Base-by-base conservation (phyloP, 2,797 vertebrate genomes). In the Hipposideros larvatus region DNA sequence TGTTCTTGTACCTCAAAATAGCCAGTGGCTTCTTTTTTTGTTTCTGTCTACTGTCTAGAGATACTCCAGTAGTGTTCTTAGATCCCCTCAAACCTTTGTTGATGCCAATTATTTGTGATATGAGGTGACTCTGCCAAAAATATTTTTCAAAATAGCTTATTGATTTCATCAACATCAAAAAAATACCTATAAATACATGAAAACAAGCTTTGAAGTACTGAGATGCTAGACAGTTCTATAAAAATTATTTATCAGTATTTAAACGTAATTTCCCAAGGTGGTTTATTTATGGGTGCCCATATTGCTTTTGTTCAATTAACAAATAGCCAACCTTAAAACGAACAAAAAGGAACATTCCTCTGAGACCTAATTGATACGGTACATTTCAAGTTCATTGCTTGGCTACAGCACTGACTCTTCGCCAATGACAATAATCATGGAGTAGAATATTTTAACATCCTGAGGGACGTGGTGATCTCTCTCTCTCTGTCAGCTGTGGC, bases 141-240 rank as follows among this genome's bases (percentile, higher is more conserved):
- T 51, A 55, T 37, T 90, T 61, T 15, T 86, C 63, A 75, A 93
- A 78, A 68, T 61, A 73, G 21, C 5, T 88, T 97, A 14, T 63
- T 85, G 90, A 71, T 95, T 90, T 87, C 3, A 75, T 2, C 4
- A 75, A 85, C 6, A 83, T 63, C 19, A 96, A 46, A 61, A 51
- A 86, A 73, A 57, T 5, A 31, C 21, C 37, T 85, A 21, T 37
- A 77, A 41, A 75, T 18, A 34, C 66, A 34, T 59, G 7, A 75
- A 97, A 97, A 66, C 31, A 77, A 77, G 34, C 14, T 77, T 22
- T 68, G 16, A 90, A 90, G 75, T 77, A 2, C 34, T 73, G 15
- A 89, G 41, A 95, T 75, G 31, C 19, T 48, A 53, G 1, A 9
- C 74, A 85, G 68, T 88, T 46, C 9, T 85, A 55, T 28, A 34